Percentiles rank a stretch among this genome's conserved stretches.
Conservation (phyloP, 1,140 invertebrate species). For the Pseudomyrmex gracilis region DNA sequence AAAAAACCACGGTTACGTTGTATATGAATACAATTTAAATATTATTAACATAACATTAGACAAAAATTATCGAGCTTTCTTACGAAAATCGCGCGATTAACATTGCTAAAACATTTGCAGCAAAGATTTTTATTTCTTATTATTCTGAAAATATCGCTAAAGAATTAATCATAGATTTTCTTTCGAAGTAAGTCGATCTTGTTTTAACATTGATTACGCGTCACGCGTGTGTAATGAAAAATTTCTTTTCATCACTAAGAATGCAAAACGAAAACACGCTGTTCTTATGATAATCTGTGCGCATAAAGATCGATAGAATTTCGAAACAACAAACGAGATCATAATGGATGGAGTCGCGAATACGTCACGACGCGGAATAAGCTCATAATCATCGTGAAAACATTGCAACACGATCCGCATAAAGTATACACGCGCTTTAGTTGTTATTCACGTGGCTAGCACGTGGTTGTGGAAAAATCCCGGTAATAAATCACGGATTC, state of each 20-base stretch:
- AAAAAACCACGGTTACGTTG: background rate
- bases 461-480: slow-evolving; percentile 41
- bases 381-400: slow-evolving; percentile 33
- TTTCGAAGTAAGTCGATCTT: background rate
- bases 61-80: background rate
- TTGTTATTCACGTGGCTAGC: slow-evolving; percentile 34
- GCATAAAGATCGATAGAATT: background rate
- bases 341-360: slow-evolving; percentile 1
- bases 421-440: slow-evolving; percentile 36
- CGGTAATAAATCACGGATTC: slow-evolving; percentile 35
- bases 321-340: too few relatives aligned
- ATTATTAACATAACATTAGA: slow-evolving; percentile 26
- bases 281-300: background rate
- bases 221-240: background rate
- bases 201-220: background rate
- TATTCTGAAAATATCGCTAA: background rate
- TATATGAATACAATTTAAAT: slow-evolving; percentile 13
- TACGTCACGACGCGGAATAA: background rate
- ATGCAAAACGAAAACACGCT: too few relatives aligned
- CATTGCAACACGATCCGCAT: slow-evolving; percentile 42
- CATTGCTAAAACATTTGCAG: background rate
- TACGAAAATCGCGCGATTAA: background rate
- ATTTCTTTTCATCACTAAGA: too few relatives aligned
- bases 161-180: background rate
- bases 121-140: background rate